Evolutionary conservation across 2,113 vertebrate species (phyloP).

Genomic region (Neolamprologus ventralis): DNA sequence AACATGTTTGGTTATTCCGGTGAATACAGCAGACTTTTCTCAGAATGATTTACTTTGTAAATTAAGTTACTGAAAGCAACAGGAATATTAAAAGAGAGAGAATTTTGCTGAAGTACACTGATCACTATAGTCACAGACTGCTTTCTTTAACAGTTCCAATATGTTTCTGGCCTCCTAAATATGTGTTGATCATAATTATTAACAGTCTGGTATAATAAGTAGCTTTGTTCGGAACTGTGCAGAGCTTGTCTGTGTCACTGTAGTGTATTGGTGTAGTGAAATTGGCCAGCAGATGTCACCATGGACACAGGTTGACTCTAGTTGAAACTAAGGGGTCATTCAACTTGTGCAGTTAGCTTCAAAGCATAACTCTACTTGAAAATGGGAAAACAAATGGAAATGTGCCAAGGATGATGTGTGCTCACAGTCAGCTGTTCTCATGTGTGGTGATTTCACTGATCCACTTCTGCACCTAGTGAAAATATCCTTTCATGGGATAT

Average conservation of each 20-base stretch:
- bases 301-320: neutral
- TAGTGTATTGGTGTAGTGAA: neutral
- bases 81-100: neutral
- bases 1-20: neutral
- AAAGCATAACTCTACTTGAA: neutral
- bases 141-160: neutral
- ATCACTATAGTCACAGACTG: neutral
- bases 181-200: neutral
- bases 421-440: neutral
- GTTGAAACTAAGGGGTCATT: neutral
- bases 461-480: neutral
- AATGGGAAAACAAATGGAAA: neutral
- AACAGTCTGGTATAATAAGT: neutral
- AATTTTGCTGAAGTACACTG: neutral
- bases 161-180: neutral
- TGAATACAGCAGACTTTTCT: neutral
- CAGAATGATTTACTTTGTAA: neutral
- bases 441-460: neutral
- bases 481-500: neutral
- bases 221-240: neutral
- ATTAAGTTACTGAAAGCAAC: neutral
- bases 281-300: neutral
- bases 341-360: neutral
- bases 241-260: neutral
- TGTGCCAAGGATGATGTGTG: neutral